Percentiles rank a stretch among this genome's conserved stretches.
phyloP scores from a whole-genome alignment of 2,113 vertebrate species.

The Malurus elegans region DNA sequence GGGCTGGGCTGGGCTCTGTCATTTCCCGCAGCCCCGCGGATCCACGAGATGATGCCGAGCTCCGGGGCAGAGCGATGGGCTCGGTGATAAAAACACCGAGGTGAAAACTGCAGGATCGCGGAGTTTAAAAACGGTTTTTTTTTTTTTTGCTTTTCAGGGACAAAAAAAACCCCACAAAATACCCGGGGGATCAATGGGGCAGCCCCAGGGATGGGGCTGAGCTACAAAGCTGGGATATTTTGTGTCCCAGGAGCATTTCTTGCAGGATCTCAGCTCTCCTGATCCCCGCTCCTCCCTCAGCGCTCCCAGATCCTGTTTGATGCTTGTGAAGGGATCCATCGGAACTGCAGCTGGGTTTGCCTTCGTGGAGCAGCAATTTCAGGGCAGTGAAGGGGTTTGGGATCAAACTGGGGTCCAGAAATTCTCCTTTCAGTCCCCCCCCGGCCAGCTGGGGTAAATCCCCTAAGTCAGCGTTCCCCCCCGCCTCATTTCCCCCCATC shows the following conservation, averaged over 20 bases:
- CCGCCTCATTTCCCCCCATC: background rate
- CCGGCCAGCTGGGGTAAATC: background rate
- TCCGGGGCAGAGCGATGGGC: background rate
- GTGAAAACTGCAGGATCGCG: background rate
- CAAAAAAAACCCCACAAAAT: accelerated
- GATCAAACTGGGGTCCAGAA: background rate
- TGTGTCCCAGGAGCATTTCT: background rate
- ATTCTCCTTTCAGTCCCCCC: background rate
- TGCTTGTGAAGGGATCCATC: accelerated
- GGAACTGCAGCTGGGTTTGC: background rate
- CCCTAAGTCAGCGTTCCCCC: background rate
- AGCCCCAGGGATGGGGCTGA: background rate
- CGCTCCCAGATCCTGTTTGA: accelerated
- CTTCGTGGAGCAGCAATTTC: accelerated
- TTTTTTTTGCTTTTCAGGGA: background rate
- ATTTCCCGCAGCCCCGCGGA: background rate
- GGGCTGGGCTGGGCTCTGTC: background rate
- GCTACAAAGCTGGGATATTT: background rate
- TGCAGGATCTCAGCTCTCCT: background rate
- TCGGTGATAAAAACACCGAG: background rate
- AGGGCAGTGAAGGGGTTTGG: background rate
- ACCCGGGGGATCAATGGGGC: background rate
- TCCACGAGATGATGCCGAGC: background rate
- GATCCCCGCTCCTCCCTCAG: background rate
- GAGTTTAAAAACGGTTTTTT: background rate